Conservation (phyloP, 2,888 invertebrate species). For the Odontomyia ornata region DNA sequence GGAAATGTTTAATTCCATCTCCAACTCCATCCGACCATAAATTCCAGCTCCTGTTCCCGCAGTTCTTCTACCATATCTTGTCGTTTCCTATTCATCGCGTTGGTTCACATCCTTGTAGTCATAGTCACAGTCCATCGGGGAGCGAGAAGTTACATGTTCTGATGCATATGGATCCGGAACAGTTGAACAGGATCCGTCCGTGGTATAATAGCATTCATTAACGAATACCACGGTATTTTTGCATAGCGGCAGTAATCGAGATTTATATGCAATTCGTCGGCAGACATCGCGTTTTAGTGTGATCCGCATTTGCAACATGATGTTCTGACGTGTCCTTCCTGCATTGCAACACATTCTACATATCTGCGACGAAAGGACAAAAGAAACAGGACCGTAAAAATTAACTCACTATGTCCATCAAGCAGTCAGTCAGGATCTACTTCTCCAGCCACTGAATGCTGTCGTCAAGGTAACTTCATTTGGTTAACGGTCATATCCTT, state of each 20-base stretch:
- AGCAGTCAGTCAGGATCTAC: background rate
- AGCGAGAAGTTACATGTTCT: slow-evolving; percentile 19
- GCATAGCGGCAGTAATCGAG: slow-evolving; percentile 19
- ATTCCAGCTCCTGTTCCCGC: background rate
- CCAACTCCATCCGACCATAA: slow-evolving; percentile 30
- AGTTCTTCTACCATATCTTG: background rate
- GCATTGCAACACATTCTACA: background rate
- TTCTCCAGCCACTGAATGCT: background rate
- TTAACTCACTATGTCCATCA: background rate
- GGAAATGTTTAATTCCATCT: slow-evolving; percentile 38
- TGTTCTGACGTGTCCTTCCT: background rate
- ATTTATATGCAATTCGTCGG: slow-evolving; percentile 22
- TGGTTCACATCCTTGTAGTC: slow-evolving; percentile 4
- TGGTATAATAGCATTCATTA: slow-evolving; percentile 33
- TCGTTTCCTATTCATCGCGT: background rate
- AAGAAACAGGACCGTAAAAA: background rate
- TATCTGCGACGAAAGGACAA: background rate
- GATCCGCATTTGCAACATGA: background rate
- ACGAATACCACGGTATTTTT: slow-evolving; percentile 29
- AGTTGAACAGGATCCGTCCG: slow-evolving; percentile 8
- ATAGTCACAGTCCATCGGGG: slow-evolving; percentile 16
- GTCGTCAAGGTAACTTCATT: background rate
- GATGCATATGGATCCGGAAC: slow-evolving; percentile 4
- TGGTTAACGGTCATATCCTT: background rate
- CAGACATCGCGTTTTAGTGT: background rate